A percentile compares a stretch with the other conserved stretches of the same genome.
Evolutionary conservation across 2,888 invertebrate genomes (phyloP).

Genomic region (Nephrotoma guestfalica): DNA sequence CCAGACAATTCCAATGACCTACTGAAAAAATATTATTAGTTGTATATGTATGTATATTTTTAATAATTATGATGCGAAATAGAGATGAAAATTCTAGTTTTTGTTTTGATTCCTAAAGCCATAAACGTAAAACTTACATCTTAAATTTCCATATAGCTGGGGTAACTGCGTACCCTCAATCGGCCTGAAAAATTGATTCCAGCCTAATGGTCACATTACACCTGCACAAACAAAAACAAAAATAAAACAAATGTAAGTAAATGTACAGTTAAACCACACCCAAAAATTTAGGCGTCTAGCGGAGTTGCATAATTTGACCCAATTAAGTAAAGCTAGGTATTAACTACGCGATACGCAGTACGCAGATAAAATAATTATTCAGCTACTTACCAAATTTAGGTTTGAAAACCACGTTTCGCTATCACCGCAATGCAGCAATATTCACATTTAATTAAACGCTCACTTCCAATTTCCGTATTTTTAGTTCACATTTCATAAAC

Average conservation of each 20-base stretch:
- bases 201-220: background rate
- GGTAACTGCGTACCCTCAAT: background rate
- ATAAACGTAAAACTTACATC: background rate
- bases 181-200: background rate
- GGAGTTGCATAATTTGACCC: background rate
- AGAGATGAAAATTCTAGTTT: background rate
- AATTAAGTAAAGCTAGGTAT: background rate
- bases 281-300: background rate
- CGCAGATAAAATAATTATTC: background rate
- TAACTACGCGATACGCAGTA: background rate
- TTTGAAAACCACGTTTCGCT: background rate
- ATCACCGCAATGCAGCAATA: background rate
- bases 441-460: background rate
- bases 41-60: background rate
- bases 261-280: background rate
- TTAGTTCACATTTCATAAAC: background rate
- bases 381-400: background rate
- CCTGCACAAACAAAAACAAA: background rate
- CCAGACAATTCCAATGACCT: background rate
- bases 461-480: background rate
- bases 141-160: background rate
- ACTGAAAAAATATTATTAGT: background rate
- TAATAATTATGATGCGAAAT: background rate
- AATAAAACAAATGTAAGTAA: background rate
- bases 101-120: background rate